Base-by-base conservation (phyloP, 2,113 vertebrate species). In the Pimephales promelas region DNA sequence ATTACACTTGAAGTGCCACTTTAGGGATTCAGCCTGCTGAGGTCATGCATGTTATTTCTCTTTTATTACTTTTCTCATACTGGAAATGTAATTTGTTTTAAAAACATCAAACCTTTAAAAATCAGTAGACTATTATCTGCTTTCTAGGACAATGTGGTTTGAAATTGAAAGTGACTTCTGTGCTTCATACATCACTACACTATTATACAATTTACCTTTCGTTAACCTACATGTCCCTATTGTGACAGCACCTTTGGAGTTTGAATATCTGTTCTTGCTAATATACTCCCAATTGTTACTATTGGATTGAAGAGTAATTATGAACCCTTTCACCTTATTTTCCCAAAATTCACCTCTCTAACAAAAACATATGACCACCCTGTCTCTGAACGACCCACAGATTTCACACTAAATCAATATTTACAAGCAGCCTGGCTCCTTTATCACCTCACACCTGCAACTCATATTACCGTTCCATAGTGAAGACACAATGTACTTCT, bases 381-480 rank as follows among this genome's bases (percentile, higher is more conserved):
- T 26, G 75, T 24, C 1, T 9, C 31, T 77, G 54, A 87, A 82
- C 82, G 71, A 40, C 74, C 43, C 24, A 45, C 10, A 83, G 43
- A 79, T 47, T 85, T 77, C 16, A 40, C 26, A 85, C 74, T 85
- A 85, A 83, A 80, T 45, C 68, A 83, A 87, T 85, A 87, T 85
- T 86, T 81, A 88, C 75, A 79, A 34, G 83, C 40, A 77, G 70
- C 24, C 73, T 45, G 57, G 47, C 84, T 73, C 61, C 49, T 86
- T 87, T 86, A 84, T 84, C 82, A 84, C 80, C 68, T 83, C 52
- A 88, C 85, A 86, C 85, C 85, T 85, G 80, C 78, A 57, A 45
- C 54, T 83, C 56, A 22, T 24, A 78, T 71, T 22, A 73, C 78
- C 13, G 43, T 56, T 84, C 64, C 73, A 79, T 66, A 66, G 31